Evolutionary conservation across 2,113 vertebrate genomes (phyloP), one percentile per base, ranked within the genome.

Genomic region (Dendropsophus ebraccatus): DNA sequence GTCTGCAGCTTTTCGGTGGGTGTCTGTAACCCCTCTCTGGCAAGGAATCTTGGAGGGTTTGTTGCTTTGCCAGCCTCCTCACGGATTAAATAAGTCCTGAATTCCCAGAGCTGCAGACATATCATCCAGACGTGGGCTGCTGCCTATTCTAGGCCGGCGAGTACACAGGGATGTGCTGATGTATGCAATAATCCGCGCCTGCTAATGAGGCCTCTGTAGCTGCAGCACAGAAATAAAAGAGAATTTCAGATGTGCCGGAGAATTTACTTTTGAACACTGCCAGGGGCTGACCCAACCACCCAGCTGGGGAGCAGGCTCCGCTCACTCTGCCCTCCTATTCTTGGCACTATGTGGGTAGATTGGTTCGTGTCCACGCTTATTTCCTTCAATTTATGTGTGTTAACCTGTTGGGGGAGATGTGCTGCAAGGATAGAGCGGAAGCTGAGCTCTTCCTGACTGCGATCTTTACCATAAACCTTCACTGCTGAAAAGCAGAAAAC

Each of bases 101-200:
- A 83, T 83, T 73, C 81, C 81, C 81, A 19, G 49, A 75, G 52
- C 50, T 45, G 47, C 67, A 50, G 67, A 83, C 81, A 72, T 83
- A 75, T 75, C 32, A 58, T 10, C 32, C 67, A 83, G 8, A 73
- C 65, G 69, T 82, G 62, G 81, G 65, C 80, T 28, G 60, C 41
- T 82, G 45, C 60, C 58, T 78, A 50, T 54, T 77, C 16, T 77
- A 78, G 58, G 78, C 58, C 41, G 30, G 28, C 12, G 30, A 76
- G 49, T 54, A 21, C 25, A 54, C 76, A 37, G 50, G 47, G 65
- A 58, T 60, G 11, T 80, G 84, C 84, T 72, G 65, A 80, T 37
- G 65, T 37, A 9, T 32, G 47, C 84, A 72, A 19, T 79, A 37
- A 58, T 45, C 50, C 2, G 7, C 11, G 54, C 69, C 70, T 9